Evolutionary conservation across 1,140 invertebrate genomes (phyloP).

Genomic region (Drosophila leontia): DNA sequence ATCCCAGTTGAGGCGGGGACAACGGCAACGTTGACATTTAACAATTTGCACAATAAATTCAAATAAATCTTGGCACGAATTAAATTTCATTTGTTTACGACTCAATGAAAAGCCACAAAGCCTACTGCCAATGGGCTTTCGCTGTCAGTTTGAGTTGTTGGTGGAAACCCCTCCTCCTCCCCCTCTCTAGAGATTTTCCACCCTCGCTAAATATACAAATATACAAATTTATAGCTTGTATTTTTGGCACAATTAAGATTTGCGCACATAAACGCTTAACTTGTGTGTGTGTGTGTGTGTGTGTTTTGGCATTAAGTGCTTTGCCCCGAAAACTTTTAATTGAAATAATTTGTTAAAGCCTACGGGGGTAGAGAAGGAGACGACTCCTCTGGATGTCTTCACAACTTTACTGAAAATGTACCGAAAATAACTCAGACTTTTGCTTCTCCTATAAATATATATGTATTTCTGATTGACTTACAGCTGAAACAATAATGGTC

Average conservation of each 20-base stretch:
- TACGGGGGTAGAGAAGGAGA: slow-evolving; percentile 16
- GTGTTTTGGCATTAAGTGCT: slow-evolving; percentile 70
- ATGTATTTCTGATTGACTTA: slow-evolving; percentile 21
- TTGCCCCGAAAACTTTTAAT: slow-evolving; percentile 75
- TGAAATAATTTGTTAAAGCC: slow-evolving; percentile 77
- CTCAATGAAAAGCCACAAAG: slow-evolving; percentile 79
- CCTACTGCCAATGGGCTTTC: slow-evolving; percentile 68
- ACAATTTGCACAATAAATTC: slow-evolving; percentile 69
- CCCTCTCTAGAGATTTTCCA: not conserved
- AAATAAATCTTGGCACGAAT: slow-evolving; percentile 68
- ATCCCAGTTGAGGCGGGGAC: not conserved
- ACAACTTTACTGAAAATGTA: slow-evolving; percentile 6
- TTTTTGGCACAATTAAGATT: slow-evolving; percentile 79
- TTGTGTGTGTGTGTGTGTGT: slow-evolving; percentile 36
- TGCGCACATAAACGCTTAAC: slow-evolving; percentile 74
- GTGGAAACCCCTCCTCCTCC: not conserved
- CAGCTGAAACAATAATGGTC: slow-evolving; percentile 26
- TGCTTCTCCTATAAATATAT: too few relatives aligned
- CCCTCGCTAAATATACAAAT: slow-evolving; percentile 14
- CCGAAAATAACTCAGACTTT: slow-evolving; percentile 2
- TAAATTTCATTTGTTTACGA: slow-evolving; percentile 78
- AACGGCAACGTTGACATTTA: slow-evolving; percentile 30
- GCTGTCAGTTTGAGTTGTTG: slow-evolving; percentile 36
- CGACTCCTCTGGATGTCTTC: slow-evolving; percentile 4
- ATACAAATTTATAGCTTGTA: slow-evolving; percentile 68